Evolutionary conservation across 1,140 invertebrate species (phyloP).

Genomic region (Leptestheria dahalacensis): DNA sequence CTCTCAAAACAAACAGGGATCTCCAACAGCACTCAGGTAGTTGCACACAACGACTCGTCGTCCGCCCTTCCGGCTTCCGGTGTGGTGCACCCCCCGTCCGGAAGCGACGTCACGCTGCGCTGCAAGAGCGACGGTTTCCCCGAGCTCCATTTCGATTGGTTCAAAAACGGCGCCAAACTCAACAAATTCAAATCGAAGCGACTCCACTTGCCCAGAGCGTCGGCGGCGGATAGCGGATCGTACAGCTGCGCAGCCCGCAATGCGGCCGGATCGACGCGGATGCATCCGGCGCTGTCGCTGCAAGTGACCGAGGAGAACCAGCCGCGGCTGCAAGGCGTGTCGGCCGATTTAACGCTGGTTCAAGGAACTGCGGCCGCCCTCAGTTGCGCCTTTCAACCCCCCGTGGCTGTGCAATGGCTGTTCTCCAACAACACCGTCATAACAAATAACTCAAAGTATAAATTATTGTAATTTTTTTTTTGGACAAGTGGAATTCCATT

Average conservation of each 20-base stretch:
- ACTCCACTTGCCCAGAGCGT: background rate
- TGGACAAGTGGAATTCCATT: too few species aligned
- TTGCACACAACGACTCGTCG: background rate
- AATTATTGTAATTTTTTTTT: conserved; percentile 1
- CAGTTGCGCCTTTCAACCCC: background rate
- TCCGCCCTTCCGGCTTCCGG: background rate
- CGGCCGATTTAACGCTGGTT: background rate
- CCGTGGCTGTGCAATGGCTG: background rate
- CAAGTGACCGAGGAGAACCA: background rate
- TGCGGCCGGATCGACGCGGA: background rate
- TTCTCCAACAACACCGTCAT: background rate
- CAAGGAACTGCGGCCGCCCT: background rate
- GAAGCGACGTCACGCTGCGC: conserved; percentile 3
- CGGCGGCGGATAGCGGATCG: background rate
- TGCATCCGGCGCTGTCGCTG: background rate
- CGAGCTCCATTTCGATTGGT: conserved; percentile 14
- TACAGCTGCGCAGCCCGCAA: conserved; percentile 9
- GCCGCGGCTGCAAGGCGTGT: background rate
- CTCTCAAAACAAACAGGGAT: background rate
- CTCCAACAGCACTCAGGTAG: background rate
- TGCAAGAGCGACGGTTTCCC: conserved; percentile 5
- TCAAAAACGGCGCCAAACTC: conserved; percentile 2
- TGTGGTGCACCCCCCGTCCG: background rate
- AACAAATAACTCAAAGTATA: conserved; percentile 7
- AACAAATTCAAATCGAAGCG: conserved; percentile 2